Conservation (phyloP, 2,797 vertebrate species). For the Esox masquinongy region DNA sequence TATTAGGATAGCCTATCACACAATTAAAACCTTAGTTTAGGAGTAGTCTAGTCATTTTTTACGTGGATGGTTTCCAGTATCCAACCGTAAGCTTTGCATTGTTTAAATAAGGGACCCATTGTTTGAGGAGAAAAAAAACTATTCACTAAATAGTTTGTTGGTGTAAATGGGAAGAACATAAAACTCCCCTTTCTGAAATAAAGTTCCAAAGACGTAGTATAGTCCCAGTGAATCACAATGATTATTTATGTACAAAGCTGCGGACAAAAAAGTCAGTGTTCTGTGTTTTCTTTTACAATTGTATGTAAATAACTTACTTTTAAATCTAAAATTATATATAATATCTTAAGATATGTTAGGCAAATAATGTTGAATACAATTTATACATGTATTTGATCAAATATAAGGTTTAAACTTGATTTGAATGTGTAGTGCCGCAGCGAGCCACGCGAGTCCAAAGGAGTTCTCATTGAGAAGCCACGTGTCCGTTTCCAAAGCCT, state of each 20-base stretch:
- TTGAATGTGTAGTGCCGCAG: conserved; percentile 89
- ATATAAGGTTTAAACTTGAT: conserved; percentile 66
- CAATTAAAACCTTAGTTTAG: neutral
- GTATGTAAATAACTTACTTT: conserved; percentile 31
- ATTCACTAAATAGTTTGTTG: neutral
- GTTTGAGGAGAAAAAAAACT: neutral
- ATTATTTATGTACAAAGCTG: conserved; percentile 17
- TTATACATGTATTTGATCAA: conserved; percentile 39
- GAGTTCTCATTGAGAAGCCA: conserved; percentile 98
- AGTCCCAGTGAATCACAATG: conserved; percentile 7
- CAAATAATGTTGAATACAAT: conserved; percentile 25
- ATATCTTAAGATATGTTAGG: conserved; percentile 26
- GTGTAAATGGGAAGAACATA: conserved; percentile 22
- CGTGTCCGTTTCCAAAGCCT: conserved; percentile 99
- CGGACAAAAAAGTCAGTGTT: conserved; percentile 23
- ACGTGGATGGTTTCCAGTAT: neutral
- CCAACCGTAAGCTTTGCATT: neutral
- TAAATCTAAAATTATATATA: conserved; percentile 36
- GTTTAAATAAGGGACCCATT: neutral
- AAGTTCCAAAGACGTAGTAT: neutral
- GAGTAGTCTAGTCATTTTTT: neutral
- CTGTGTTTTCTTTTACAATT: conserved; percentile 37
- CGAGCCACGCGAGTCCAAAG: conserved; percentile 95
- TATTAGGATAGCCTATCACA: neutral
- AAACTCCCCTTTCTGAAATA: conserved; percentile 13